Evolutionary conservation across 1,140 invertebrate species (phyloP).

Genomic region (Cardiocondyla obscurior): DNA sequence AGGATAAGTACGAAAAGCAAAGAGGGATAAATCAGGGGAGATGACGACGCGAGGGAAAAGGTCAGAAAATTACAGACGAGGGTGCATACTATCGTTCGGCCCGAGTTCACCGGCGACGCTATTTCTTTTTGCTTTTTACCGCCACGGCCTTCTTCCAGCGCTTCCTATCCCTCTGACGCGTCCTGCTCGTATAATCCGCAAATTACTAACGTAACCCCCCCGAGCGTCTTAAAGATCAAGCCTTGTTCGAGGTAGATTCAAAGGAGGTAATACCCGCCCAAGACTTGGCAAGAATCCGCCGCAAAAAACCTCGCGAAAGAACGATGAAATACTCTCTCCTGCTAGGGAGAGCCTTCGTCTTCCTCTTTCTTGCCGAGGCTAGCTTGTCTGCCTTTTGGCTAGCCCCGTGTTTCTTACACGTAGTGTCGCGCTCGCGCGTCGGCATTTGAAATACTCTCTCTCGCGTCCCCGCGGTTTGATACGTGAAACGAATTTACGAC

Average conservation of each 20-base stretch:
- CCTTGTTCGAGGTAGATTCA: constrained; percentile 77
- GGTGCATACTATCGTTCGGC: constrained; percentile 68
- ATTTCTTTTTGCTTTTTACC: constrained; percentile 25
- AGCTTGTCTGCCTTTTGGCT: constrained; percentile 40
- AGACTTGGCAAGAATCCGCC: constrained; percentile 66
- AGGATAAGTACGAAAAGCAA: no score
- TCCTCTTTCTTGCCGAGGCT: constrained; percentile 15
- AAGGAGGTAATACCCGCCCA: constrained; percentile 74
- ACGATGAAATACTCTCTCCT: constrained; percentile 68
- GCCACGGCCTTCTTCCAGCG: neutral
- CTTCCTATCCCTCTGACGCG: constrained; percentile 14
- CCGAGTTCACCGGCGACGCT: constrained; percentile 63
- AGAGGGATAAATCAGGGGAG: neutral
- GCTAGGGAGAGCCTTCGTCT: constrained; percentile 26
- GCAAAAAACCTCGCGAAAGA: constrained; percentile 58
- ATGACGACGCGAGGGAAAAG: constrained; percentile 52
- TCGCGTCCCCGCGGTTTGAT: constrained; percentile 7
- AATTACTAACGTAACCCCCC: constrained; percentile 79
- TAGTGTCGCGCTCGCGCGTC: neutral
- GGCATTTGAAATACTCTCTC: constrained; percentile 21
- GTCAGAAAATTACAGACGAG: constrained; percentile 77
- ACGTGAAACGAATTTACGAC: constrained; percentile 8
- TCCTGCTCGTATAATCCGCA: constrained; percentile 78
- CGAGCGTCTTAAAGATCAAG: constrained; percentile 75
- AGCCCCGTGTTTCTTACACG: constrained; percentile 20